Conservation (phyloP, 1,140 invertebrate species). For the Triops longicaudatus region DNA sequence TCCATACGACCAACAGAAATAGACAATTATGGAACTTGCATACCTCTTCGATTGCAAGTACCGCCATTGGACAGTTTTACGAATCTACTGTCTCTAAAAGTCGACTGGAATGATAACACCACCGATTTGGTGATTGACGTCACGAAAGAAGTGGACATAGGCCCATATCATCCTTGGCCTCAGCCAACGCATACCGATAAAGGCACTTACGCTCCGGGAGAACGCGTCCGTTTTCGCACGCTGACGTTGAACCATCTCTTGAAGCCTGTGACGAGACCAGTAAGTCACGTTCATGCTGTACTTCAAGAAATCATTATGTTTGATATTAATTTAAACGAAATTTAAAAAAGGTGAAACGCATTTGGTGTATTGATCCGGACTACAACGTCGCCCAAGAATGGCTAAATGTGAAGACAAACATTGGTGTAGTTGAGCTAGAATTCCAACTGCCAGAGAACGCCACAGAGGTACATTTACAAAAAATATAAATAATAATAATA, state of each 20-base stretch:
- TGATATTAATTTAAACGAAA: not conserved
- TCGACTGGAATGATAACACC: constrained; percentile 37
- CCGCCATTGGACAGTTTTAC: not conserved
- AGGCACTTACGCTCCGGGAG: constrained; percentile 54
- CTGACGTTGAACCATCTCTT: constrained; percentile 45
- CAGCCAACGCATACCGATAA: constrained; percentile 47
- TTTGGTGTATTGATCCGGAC: constrained; percentile 53
- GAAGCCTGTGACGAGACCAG: constrained; percentile 42
- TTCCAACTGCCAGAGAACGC: constrained; percentile 49
- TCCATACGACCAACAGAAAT: not conserved
- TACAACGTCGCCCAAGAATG: constrained; percentile 50
- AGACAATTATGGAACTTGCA: not conserved
- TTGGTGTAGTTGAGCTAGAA: constrained; percentile 47
- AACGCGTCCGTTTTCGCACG: constrained; percentile 48
- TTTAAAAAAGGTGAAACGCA: constrained; percentile 44
- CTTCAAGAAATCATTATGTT: too few species aligned
- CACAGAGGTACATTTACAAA: constrained; percentile 41
- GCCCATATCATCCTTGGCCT: constrained; percentile 43
- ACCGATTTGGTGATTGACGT: constrained; percentile 44
- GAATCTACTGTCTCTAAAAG: not conserved
- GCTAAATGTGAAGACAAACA: constrained; percentile 44
- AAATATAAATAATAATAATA: too few species aligned
- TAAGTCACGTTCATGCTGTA: constrained; percentile 34
- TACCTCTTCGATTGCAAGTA: not conserved
- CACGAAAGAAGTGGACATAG: constrained; percentile 40